Evolutionary conservation across 2,888 invertebrate species (phyloP).

Genomic region (Drosophila anomelani): DNA sequence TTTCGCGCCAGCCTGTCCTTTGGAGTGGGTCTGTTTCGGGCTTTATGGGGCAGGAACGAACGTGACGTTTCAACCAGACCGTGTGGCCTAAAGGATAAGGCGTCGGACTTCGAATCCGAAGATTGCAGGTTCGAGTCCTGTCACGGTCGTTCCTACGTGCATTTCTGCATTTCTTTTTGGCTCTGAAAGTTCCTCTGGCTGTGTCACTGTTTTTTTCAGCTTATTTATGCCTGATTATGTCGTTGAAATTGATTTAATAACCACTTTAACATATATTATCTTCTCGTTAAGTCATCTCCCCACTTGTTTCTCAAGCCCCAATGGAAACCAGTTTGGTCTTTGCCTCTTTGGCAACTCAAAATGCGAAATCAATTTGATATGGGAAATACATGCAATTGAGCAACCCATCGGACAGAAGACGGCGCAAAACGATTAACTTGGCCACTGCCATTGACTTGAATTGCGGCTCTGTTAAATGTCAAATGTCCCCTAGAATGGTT

Average conservation of each 20-base stretch:
- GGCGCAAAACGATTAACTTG: constrained; percentile 14
- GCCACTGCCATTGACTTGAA: constrained; percentile 21
- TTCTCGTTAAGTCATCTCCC: constrained; percentile 21
- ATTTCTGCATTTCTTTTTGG: constrained; percentile 20
- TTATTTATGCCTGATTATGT: constrained; percentile 3
- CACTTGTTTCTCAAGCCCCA: constrained; percentile 6
- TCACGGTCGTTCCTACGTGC: constrained; percentile 82
- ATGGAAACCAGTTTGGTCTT: constrained; percentile 38
- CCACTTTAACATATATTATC: constrained; percentile 28
- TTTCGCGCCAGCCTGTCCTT: constrained; percentile 31
- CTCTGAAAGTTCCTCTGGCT: neutral
- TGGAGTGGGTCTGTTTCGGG: constrained; percentile 50
- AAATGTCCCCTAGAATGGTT: constrained; percentile 46
- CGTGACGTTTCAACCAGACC: constrained; percentile 72
- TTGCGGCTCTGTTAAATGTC: constrained; percentile 49
- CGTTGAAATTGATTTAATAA: constrained; percentile 18
- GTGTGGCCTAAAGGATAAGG: constrained; percentile 86
- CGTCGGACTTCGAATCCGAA: constrained; percentile 86
- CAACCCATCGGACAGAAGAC: constrained; percentile 15
- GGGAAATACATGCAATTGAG: constrained; percentile 44
- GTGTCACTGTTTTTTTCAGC: neutral
- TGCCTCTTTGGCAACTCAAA: constrained; percentile 38
- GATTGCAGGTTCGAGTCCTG: constrained; percentile 86
- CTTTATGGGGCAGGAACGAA: constrained; percentile 55
- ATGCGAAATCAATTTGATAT: constrained; percentile 40